A percentile compares a stretch with the other conserved stretches of the same genome.
Evolutionary conservation across 2,888 invertebrate genomes (phyloP).

Genomic region (Stenichneumon culpator): DNA sequence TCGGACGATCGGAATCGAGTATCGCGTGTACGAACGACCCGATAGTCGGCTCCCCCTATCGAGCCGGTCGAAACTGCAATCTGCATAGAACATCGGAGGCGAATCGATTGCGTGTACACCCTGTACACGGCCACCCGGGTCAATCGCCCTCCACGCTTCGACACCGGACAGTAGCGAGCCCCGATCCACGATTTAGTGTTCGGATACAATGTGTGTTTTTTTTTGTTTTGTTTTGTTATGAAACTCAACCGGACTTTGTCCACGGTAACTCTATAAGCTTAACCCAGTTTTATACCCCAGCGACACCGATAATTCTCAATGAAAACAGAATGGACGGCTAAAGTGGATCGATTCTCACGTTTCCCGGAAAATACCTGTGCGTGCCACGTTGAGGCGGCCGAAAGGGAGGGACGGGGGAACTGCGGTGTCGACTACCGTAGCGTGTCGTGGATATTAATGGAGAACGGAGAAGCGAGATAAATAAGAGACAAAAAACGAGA

Average conservation of each 20-base stretch:
- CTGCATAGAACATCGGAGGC: conserved; percentile 40
- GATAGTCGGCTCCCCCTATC: conserved; percentile 24
- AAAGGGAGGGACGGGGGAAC: neutral
- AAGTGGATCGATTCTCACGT: conserved; percentile 25
- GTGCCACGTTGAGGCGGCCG: neutral
- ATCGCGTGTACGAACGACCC: conserved; percentile 47
- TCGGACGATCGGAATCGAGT: conserved; percentile 49
- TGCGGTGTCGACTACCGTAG: neutral
- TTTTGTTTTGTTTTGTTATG: conserved; percentile 19
- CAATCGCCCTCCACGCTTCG: conserved; percentile 42
- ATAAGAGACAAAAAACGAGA: neutral
- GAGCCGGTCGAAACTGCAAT: conserved; percentile 40
- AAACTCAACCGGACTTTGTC: conserved; percentile 15
- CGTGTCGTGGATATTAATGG: conserved; percentile 19
- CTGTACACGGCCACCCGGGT: conserved; percentile 36
- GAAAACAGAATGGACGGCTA: conserved; percentile 9
- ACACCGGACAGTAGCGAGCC: neutral
- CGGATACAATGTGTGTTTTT: neutral
- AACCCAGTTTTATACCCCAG: conserved; percentile 15
- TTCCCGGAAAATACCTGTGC: conserved; percentile 19
- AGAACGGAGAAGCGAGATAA: neutral
- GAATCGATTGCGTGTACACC: conserved; percentile 51
- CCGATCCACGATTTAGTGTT: neutral
- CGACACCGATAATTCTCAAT: conserved; percentile 30
- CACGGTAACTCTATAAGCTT: neutral